Base-by-base conservation (phyloP, 2,797 vertebrate species). In the Myotis daubentonii region DNA sequence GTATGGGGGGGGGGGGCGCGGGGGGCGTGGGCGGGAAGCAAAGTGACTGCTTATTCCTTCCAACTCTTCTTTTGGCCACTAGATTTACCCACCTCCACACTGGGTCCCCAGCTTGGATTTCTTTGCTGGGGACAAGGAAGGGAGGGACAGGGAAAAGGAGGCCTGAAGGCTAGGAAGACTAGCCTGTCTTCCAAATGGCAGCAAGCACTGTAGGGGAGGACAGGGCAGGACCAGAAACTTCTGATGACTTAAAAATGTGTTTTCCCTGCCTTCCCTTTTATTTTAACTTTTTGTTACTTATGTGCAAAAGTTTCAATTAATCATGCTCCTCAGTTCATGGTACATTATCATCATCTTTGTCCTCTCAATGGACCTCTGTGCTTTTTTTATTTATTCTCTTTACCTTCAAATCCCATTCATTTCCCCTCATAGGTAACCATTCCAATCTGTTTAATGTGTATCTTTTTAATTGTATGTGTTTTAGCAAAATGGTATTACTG, bases 1-100 rank as follows among this genome's bases (percentile, higher is more conserved):
- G n/a, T 51, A 5, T 36, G 33, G n/a, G 15, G 30, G 30, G 3
- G 3, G 16, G 2, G 2, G 60, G 13, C n/a, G n/a, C n/a, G 30
- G 30, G 3, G 3, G 7, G 5, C 1, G 30, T 10, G 3, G 3
- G 16, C 2, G 1, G 68, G 25, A 57, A 68, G 25, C 30, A 2
- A 84, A 55, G 6, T 36, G 23, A 38, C 36, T 36, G 41, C 51
- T 76, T 12, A 10, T 23, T n/a, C 65, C 70, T 49, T 33, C 16
- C 6, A 20, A 2, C 8, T 28, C 20, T 9, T 13, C 47, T 25
- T n/a, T 19, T 3, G 7, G 44, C 17, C 82, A 9, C 7, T 0
- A 49, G 20, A 20, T 28, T n/a, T 36, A 12, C 9, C 23, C 30
- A 20, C 33, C 16, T 60, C 51, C 38, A 8, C 17, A 2, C 23